phyloP scores from a whole-genome alignment of 2,888 invertebrate genomes.

The Selenia dentaria region DNA sequence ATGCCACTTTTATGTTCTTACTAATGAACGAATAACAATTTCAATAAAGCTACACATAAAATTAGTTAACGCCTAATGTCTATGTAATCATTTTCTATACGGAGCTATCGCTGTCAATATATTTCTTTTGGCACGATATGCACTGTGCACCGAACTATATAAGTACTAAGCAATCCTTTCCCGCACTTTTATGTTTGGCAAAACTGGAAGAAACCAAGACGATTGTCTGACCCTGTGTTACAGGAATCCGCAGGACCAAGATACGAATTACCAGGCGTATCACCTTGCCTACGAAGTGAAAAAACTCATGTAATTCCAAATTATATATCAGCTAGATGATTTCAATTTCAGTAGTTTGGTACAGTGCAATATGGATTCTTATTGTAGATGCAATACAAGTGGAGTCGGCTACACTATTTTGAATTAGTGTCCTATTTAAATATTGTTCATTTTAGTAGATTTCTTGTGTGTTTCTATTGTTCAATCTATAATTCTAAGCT shows the following conservation, averaged over 20 bases:
- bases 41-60: constrained; percentile 33
- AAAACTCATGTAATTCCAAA: constrained; percentile 97
- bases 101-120: constrained; percentile 30
- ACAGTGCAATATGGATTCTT: constrained; percentile 46
- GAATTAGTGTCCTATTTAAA: no score
- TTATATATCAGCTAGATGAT: constrained; percentile 73
- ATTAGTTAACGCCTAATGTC: constrained; percentile 37
- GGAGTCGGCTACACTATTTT: constrained; percentile 42
- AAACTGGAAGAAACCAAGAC: constrained; percentile 28
- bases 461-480: no score
- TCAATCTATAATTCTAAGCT: no score
- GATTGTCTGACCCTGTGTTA: constrained; percentile 89
- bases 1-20: constrained; percentile 1
- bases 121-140: constrained; percentile 46
- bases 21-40: constrained; percentile 10
- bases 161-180: constrained; percentile 16
- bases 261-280: constrained; percentile 98
- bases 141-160: constrained; percentile 39
- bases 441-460: no score
- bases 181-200: constrained; percentile 32
- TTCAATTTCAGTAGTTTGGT: constrained; percentile 59
- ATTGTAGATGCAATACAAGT: constrained; percentile 40
- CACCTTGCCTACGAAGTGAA: constrained; percentile 99
- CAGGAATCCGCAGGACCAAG: constrained; percentile 94
- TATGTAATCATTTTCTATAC: constrained; percentile 33